Conservation (phyloP, 2,797 vertebrate genomes). For the Poecilia picta region DNA sequence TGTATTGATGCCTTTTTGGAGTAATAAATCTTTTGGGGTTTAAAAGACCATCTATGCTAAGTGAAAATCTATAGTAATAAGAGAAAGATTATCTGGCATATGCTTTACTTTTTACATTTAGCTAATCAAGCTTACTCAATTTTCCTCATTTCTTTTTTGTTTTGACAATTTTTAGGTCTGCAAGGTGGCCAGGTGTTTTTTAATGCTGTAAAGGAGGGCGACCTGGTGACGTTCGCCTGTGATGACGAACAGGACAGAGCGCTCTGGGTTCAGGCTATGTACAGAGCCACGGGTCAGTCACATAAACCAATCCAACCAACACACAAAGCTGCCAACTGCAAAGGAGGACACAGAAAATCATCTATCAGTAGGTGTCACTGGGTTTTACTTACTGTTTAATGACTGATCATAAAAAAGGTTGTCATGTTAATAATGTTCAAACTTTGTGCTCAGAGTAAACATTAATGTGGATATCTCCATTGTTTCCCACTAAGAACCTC, state of each 20-base stretch:
- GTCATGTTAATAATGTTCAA: not conserved
- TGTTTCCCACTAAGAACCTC: too few relatives aligned
- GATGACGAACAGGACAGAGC: conserved; percentile 92
- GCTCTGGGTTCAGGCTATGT: conserved; percentile 97
- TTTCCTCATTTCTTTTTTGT: not conserved
- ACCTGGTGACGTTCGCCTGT: conserved; percentile 92
- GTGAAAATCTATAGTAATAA: not conserved
- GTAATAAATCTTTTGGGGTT: not conserved
- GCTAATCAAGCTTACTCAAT: not conserved
- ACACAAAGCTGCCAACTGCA: conserved; percentile 86
- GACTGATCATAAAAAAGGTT: not conserved
- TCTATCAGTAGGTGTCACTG: conserved; percentile 84
- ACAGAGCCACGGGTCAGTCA: conserved; percentile 95
- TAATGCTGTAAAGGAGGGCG: conserved; percentile 94
- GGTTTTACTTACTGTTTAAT: not conserved
- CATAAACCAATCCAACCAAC: conserved; percentile 89
- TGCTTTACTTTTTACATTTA: not conserved
- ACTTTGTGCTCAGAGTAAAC: not conserved
- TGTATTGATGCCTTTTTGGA: not conserved
- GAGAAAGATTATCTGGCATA: not conserved
- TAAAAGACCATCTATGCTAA: not conserved
- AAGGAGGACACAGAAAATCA: conserved; percentile 81
- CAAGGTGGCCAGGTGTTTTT: conserved; percentile 93
- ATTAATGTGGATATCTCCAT: too few relatives aligned
- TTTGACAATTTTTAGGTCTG: conserved; percentile 79